A percentile compares a stretch with the other conserved stretches of the same genome.
Conservation (phyloP, 2,888 invertebrate genomes). For the Eupeodes luniger region DNA sequence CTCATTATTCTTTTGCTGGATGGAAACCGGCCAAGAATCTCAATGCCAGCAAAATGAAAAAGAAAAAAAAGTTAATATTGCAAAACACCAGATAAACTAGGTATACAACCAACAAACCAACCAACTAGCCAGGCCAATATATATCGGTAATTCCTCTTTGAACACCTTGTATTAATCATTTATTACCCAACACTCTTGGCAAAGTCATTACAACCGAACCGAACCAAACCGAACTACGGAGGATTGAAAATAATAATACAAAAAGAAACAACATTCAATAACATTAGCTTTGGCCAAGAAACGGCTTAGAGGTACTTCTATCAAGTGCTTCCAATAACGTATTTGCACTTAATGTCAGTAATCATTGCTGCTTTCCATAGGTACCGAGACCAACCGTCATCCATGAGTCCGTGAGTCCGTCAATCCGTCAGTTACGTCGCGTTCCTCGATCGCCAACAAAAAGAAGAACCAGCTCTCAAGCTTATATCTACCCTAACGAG, state of each 20-base stretch:
- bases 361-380: slow-evolving; percentile 49
- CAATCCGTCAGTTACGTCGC: not conserved
- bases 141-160: slow-evolving; percentile 33
- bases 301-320: slow-evolving; percentile 39
- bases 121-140: not conserved
- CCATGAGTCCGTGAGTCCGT: not conserved
- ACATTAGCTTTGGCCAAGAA: slow-evolving; percentile 40
- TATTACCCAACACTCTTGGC: slow-evolving; percentile 65
- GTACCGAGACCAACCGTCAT: slow-evolving; percentile 15
- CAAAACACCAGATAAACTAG: slow-evolving; percentile 25
- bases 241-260: not conserved
- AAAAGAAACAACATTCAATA: slow-evolving; percentile 53
- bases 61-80: slow-evolving; percentile 14
- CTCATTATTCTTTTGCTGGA: slow-evolving; percentile 39
- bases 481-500: slow-evolving; percentile 58
- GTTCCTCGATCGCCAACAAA: not conserved
- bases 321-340: slow-evolving; percentile 63
- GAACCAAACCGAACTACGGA: slow-evolving; percentile 9
- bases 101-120: not conserved
- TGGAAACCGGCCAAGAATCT: slow-evolving; percentile 39
- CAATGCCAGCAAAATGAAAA: not conserved
- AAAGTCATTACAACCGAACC: slow-evolving; percentile 45
- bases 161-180: slow-evolving; percentile 60
- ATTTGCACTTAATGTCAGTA: slow-evolving; percentile 66
- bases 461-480: slow-evolving; percentile 54